Evolutionary conservation across 2,797 vertebrate species (phyloP), one percentile per base, ranked within the genome.

Genomic region (Xiphophorus birchmanni): DNA sequence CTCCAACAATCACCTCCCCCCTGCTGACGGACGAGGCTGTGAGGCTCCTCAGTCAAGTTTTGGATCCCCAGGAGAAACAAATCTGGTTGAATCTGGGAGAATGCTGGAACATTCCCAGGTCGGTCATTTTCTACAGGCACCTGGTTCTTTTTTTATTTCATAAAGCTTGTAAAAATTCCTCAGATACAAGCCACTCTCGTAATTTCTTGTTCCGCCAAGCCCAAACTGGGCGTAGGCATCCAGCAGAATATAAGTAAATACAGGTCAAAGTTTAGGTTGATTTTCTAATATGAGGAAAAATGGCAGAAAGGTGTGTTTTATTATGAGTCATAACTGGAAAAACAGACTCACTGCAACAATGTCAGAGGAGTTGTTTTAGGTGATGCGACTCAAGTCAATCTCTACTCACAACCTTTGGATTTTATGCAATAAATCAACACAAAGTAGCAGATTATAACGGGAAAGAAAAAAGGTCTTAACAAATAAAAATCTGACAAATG

Each of bases 61-160:
- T 97, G 26, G 72, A 5, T 40, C 91, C 80, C 0, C 75, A 93
- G 0, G 95, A 98, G 67, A 87, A 88, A 4, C 0, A 8, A 0
- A 77, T 96, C 18, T 98, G 97, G 98, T 90, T 69, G 76, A 91
- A 45, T 4, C 93, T 99, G 72, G 97, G 98, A 35, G 71, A 74
- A 0, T 80, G 92, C 65, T 99, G 98, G 98, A 96, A 88, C 77
- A 45, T 92, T 32, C 92, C 95, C 79, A 93, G 94, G 98, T 99
- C 83, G 7, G 74, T 12, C 2, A 18, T 15, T 12, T 23, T 77
- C 81, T 48, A 73, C 12, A 65, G 3, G 37, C 47, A 50, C 77
- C 45, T 71, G 21, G 76, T 26, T 40, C 26, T 37, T 54, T 37
- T 3, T 72, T 3, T 50, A 69, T 52, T 77, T 73, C 40, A 56